Base-by-base conservation (phyloP, 2,113 vertebrate genomes). In the Phainopepla nitens region DNA sequence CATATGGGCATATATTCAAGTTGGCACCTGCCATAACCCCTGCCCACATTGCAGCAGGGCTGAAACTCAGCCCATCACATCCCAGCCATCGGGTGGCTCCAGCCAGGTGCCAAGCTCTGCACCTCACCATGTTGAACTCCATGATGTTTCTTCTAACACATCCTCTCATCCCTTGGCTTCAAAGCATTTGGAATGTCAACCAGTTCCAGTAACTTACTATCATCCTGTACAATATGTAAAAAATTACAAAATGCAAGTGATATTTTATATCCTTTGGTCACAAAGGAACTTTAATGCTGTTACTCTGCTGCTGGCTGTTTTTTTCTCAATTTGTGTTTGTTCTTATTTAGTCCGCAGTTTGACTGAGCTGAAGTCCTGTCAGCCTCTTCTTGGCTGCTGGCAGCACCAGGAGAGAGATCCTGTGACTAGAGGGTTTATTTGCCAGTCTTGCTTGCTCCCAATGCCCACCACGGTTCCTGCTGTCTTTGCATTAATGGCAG, bases 401-500 rank as follows among this genome's bases (percentile, higher is more conserved):
- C 35, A 94, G 56, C 65, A 85, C 31, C 36, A 71, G 65, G 53
- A 92, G 31, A 87, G 3, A 23, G 56, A 81, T 71, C 17, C 51
- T 44, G 23, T 66, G 47, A 84, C 24, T 29, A n/a, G 0, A 0
- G 39, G 11, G 12, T 53, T 79, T 79, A 23, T 11, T 11, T 36
- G n/a, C 10, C 47, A 57, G 29, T 44, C 49, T 79, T 1, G 0
- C 73, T 71, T 82, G 41, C 31, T 87, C 44, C 50, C 45, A 83
- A 1, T 0, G 0, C 13, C 31, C 36, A 76, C 49, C 49, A 28
- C 1, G 0, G 11, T 13, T 10, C 35, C 58, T 3, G 0, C 22
- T 73, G 45, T 58, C 35, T 76, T 44, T 28, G 42, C 19, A 82
- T 49, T 27, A 85, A 58, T 42, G 6, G 44, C 47, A 84, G 41